Percentiles rank a stretch among this genome's conserved stretches.
Evolutionary conservation across 2,797 vertebrate genomes (phyloP).

Genomic region (Trichosurus vulpecula): DNA sequence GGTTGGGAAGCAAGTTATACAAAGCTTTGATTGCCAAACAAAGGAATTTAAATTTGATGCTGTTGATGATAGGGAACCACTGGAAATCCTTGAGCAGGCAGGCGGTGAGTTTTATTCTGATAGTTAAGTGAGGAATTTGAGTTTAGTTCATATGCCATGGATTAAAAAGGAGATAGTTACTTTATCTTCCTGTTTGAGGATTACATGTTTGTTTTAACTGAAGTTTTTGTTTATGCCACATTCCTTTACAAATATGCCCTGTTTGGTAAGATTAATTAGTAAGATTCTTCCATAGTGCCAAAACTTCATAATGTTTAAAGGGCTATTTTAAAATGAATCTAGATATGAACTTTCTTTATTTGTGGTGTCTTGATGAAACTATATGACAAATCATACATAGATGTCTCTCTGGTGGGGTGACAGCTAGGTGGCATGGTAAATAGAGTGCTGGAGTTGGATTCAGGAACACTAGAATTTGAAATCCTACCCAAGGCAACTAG

Average conservation of each 20-base stretch:
- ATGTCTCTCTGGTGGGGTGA: too few species aligned
- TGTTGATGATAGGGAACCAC: background rate
- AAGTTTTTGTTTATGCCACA: background rate
- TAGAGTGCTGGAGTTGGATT: background rate
- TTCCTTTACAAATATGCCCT: background rate
- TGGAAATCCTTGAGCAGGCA: background rate
- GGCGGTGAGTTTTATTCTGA: background rate
- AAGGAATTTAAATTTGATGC: background rate
- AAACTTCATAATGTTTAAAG: slow-evolving; percentile 17
- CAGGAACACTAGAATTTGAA: background rate
- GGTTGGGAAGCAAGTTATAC: background rate
- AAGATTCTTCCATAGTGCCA: slow-evolving; percentile 14
- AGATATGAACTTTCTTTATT: slow-evolving; percentile 26
- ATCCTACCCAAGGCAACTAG: background rate
- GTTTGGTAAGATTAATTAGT: background rate
- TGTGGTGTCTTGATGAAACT: slow-evolving; percentile 29
- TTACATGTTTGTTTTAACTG: background rate
- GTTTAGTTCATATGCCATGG: background rate
- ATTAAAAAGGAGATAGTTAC: slow-evolving; percentile 5
- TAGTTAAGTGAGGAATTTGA: background rate
- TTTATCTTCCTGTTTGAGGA: background rate
- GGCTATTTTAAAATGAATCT: slow-evolving; percentile 3
- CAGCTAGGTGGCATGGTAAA: background rate
- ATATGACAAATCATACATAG: slow-evolving; percentile 4
- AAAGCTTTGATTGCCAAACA: background rate